Percentiles rank a stretch among this genome's conserved stretches.
phyloP scores from a whole-genome alignment of 2,888 invertebrate genomes.

The Archaeoteleia sp. region DNA sequence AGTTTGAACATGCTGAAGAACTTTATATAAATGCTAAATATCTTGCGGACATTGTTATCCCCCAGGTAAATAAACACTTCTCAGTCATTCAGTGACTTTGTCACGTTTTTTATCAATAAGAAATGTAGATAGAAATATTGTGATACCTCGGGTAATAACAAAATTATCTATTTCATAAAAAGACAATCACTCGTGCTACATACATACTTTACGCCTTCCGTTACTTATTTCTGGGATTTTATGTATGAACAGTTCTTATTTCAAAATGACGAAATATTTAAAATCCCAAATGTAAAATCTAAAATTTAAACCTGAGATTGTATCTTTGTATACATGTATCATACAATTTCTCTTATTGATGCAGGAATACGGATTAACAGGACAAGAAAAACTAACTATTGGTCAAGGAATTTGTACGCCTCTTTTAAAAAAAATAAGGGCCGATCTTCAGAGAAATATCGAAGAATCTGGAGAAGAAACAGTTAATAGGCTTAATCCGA shows the following conservation, averaged over 20 bases:
- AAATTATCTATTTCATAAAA: too few relatives aligned
- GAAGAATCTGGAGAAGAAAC: slow-evolving; percentile 94
- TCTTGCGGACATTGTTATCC: slow-evolving; percentile 98
- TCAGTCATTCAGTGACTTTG: too few relatives aligned
- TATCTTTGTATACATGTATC: slow-evolving; percentile 12
- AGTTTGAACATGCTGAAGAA: slow-evolving; percentile 94
- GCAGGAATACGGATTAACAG: slow-evolving; percentile 96
- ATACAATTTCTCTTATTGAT: slow-evolving; percentile 9
- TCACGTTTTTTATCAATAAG: too few relatives aligned
- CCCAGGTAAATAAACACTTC: slow-evolving; percentile 87
- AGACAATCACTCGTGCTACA: too few relatives aligned
- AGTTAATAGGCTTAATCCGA: slow-evolving; percentile 96
- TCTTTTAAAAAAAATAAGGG: slow-evolving; percentile 90
- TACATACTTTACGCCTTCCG: too few relatives aligned
- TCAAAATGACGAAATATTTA: too few relatives aligned
- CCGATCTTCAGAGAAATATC: slow-evolving; percentile 95
- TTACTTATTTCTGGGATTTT: too few relatives aligned
- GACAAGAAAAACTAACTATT: slow-evolving; percentile 96
- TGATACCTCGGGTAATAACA: too few relatives aligned
- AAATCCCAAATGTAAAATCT: too few relatives aligned
- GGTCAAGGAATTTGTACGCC: slow-evolving; percentile 96
- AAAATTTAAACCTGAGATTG: too few relatives aligned
- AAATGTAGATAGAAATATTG: too few relatives aligned
- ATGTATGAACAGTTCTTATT: too few relatives aligned
- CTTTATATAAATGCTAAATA: slow-evolving; percentile 97